Base-by-base conservation (phyloP, 2,113 vertebrate genomes). In the Odocoileus virginianus region DNA sequence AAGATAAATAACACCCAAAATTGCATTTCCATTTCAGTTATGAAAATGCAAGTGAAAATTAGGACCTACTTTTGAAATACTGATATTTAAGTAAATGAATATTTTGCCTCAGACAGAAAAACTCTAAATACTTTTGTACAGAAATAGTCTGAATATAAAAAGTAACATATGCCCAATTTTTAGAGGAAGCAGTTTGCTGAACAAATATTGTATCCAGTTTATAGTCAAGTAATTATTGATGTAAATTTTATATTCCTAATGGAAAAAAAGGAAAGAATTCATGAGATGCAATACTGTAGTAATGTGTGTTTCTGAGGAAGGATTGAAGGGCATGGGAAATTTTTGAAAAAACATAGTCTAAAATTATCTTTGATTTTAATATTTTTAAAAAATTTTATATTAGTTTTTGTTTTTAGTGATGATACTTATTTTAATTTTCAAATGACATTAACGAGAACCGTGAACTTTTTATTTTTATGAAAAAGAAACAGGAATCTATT, bases 381-480 rank as follows among this genome's bases (percentile, higher is more conserved):
- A 76, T 76, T 43, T 71, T 2, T 1, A 14, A 40, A 76, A 76
- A 4, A 7, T 0, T 25, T 36, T 74, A 27, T 76, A 27, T 76
- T 43, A 27, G 23, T 76, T 76, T 76, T 95, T 79, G 3, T 21
- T 45, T 97, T 81, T 87, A 95, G 47, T 88, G 12, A 47, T 61
- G 30, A 15, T 61, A 88, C 16, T 97, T 74, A 45, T 60, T 94
- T 87, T 95, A 81, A 40, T 89, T 74, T 97, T 88, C 52, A 88
- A 52, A 30, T 95, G 54, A 78, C 27, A 82, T 89, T 81, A 78
- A 87, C 61, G 28, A 45, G 87, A 13, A 25, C 40, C 3, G 3
- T 33, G 58, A 81, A 25, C 61, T 60, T 79, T 95, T 93, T 54
- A 71, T 60, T 89, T 87, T 87, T 57, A 78, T 19, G 36, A 84